A percentile compares a stretch with the other conserved stretches of the same genome.
Conservation (phyloP, 2,113 vertebrate genomes). For the Chiloscyllium plagiosum region DNA sequence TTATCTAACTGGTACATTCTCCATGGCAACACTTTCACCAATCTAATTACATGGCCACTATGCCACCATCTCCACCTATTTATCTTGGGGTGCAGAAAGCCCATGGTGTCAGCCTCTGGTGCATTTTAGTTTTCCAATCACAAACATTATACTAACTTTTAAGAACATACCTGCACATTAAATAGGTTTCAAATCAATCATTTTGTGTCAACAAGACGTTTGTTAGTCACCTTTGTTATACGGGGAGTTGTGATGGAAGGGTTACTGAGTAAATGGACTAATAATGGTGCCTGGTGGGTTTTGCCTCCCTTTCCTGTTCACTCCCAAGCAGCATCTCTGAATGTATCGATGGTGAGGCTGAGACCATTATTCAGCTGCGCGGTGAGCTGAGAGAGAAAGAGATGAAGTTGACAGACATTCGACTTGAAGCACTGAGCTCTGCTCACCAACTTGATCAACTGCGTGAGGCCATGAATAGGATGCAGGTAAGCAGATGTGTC, state of each 20-base stretch:
- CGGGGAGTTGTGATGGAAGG: no score
- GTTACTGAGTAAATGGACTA: neutral
- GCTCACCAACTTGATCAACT: conserved; percentile 97
- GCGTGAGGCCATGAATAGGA: conserved; percentile 93
- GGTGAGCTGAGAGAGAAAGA: conserved; percentile 94
- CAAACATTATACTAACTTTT: no score
- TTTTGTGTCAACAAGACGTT: neutral
- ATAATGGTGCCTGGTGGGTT: neutral
- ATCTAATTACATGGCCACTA: no score
- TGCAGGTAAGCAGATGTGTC: conserved; percentile 72
- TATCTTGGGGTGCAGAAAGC: no score
- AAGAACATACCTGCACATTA: no score
- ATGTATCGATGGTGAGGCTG: conserved; percentile 83
- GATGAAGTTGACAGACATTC: conserved; percentile 96
- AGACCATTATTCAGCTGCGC: conserved; percentile 88
- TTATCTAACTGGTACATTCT: no score
- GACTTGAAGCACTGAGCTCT: conserved; percentile 93
- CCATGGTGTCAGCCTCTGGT: neutral
- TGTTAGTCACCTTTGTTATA: neutral
- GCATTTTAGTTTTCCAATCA: neutral
- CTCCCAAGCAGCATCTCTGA: conserved; percentile 71
- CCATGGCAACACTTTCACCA: no score
- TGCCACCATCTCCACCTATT: no score
- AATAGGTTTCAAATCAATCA: no score
- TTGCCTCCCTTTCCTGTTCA: neutral